These are phyloP conservation scores for Drosophila kanapiae DNA, from an alignment of 1,140 invertebrate genomes.

Conservation along the genomic window DNA sequence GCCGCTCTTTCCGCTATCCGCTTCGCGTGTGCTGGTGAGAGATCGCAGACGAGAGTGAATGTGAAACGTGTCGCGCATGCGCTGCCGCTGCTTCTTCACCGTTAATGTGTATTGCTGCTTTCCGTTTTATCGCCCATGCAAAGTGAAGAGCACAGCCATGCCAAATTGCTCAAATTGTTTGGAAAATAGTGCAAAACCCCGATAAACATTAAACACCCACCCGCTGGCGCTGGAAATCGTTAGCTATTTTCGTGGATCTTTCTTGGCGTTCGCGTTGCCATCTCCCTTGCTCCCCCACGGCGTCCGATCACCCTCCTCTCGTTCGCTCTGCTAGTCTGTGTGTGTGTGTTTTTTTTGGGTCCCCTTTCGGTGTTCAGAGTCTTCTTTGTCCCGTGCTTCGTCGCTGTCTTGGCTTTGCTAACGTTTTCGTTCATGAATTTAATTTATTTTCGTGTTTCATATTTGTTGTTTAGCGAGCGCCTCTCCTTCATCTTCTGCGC, in stretches of 20 bases:
- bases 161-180: slow-evolving; percentile 57
- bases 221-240: slow-evolving; percentile 8
- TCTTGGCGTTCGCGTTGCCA: slow-evolving; percentile 53
- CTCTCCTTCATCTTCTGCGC: slow-evolving; percentile 38
- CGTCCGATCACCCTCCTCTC: slow-evolving; percentile 33
- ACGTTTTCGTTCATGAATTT: slow-evolving; percentile 75
- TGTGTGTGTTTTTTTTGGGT: slow-evolving; percentile 41
- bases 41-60: slow-evolving; percentile 67
- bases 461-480: slow-evolving; percentile 44
- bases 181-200: slow-evolving; percentile 43
- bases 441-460: slow-evolving; percentile 75
- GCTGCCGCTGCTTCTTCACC: slow-evolving; percentile 64
- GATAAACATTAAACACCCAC: slow-evolving; percentile 50
- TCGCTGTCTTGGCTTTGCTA: slow-evolving; percentile 65
- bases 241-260: slow-evolving; percentile 41
- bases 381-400: slow-evolving; percentile 60
- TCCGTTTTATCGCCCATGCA: slow-evolving; percentile 58
- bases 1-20: slow-evolving; percentile 19
- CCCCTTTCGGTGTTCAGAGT: slow-evolving; percentile 44
- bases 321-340: slow-evolving; percentile 50
- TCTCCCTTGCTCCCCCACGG: slow-evolving; percentile 65
- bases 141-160: slow-evolving; percentile 60
- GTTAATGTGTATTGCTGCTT: slow-evolving; percentile 59
- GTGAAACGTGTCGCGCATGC: slow-evolving; percentile 81
- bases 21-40: slow-evolving; percentile 50